Percentiles rank a stretch among this genome's conserved stretches.
These are phyloP conservation scores for Anguilla rostrata DNA, from an alignment of 2,113 vertebrate species.

Conservation along the genomic window DNA sequence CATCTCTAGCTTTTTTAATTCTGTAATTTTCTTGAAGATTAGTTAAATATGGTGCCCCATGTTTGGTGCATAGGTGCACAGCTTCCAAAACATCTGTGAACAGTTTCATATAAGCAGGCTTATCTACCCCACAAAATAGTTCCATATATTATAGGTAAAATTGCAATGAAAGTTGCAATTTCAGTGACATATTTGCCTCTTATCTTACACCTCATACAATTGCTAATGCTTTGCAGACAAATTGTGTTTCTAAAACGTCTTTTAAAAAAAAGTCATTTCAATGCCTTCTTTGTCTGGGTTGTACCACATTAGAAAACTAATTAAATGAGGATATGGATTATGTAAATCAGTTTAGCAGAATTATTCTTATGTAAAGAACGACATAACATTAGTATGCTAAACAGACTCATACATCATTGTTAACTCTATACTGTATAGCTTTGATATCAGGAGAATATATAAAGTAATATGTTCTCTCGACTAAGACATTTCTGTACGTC, in stretches of 20 bases:
- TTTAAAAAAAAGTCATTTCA: not conserved
- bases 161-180: slow-evolving; percentile 30
- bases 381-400: not conserved
- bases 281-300: not conserved
- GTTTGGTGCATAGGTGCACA: slow-evolving; percentile 21
- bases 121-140: slow-evolving; percentile 44
- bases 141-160: slow-evolving; percentile 43
- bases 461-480: slow-evolving; percentile 12
- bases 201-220: slow-evolving; percentile 25
- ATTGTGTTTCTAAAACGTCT: not conserved
- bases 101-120: slow-evolving; percentile 51
- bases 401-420: not conserved
- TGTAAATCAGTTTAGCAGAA: not conserved
- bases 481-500: slow-evolving; percentile 28
- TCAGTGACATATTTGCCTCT: slow-evolving; percentile 16
- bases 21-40: slow-evolving; percentile 23
- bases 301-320: not conserved
- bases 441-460: not conserved
- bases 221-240: slow-evolving; percentile 25
- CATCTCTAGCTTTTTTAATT: slow-evolving; percentile 18
- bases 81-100: slow-evolving; percentile 51
- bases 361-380: not conserved
- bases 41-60: slow-evolving; percentile 17
- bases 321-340: not conserved
- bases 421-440: not conserved